Evolutionary conservation across 53 echinoderm and acorn worm species (phyloP), one percentile per base, ranked within the genome.

Genomic region (Astropecten irregularis): DNA sequence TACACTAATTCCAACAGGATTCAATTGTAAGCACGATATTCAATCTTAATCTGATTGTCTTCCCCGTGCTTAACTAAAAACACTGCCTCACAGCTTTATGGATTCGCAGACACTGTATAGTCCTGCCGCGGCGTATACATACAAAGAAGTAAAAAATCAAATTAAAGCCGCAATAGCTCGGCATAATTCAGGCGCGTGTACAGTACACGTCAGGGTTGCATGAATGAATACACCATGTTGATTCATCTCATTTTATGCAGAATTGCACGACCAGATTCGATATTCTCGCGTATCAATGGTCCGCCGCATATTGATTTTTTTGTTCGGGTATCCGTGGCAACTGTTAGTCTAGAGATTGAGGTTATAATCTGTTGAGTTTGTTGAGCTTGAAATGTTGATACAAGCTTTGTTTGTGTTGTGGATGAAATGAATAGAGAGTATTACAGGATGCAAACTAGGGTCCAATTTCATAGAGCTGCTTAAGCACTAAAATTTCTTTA

Each of bases 181-280:
- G 76, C 76, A 76, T 76, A 76, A 76, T 76, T 56, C 76, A 76
- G 76, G 56, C 57, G 40, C 14, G 1, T 37, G 65, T 35, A 21
- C 38, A 6, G 65, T n/a, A 21, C 36, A 38, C 25, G 42, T 29
- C 21, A 13, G 13, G 18, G n/a, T n/a, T n/a, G 57, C 28, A 39
- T 58, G 40, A 57, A 22, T 58, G 40, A 57, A 76, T 76, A 42
- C 38, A 58, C 58, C 19, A 1, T 40, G 76, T 76, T 76, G 56
- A 39, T 76, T 51, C 57, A 58, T 76, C 58, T n/a, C 76, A 76
- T 57, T 76, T 57, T 71, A 71, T 19, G 49, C 50, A 9, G 51
- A 52, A 53, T 71, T 34, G n/a, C n/a, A n/a, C n/a, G 13, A 14
- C 21, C 68, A 10, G n/a, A 33, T 15, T 56, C 13, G 38, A 57